Evolutionary conservation across 2,888 invertebrate species (phyloP), one percentile per base, ranked within the genome.

Genomic region (Epinotia demarniana): DNA sequence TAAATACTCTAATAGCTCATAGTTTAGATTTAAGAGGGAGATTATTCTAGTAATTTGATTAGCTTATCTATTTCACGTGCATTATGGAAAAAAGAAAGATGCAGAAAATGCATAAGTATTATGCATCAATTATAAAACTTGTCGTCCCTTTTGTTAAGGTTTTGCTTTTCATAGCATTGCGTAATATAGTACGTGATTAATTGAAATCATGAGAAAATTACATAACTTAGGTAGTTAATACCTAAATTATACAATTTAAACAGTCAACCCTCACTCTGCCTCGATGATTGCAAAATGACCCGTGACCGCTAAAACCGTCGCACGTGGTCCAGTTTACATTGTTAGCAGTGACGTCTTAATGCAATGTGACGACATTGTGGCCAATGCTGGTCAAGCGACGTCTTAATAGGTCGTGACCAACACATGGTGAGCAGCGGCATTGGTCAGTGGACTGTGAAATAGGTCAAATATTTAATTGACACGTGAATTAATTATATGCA

Each of bases 311-410:
- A 61, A 69, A 75, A 71, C 66, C 66, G 64, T 58, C 53, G 66
- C 75, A 75, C 75, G 75, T 75, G 75, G 75, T 75, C n/a, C 70
- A 70, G 75, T 70, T 75, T 71, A 75, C 64, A 71, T 53, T 70
- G 64, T 55, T 43, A 70, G 63, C 64, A 57, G 72, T 70, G 64
- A 75, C 60, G 58, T 75, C 75, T 75, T 75, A 70, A 75, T 71
- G 58, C 13, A 64, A 71, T 60, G 70, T 75, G 75, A 71, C 75
- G 70, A 66, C 64, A 71, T 75, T 71, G 70, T 53, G 70, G 73
- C 46, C 39, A 27, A 60, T 49, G 23, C 23, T 3, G 64, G 70
- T 75, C 66, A 66, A 64, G 70, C 49, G 46, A 58, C 46, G n/a
- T 60, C 60, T 69, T 69, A 60, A 69, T 60, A 60, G 6, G 6